Evolutionary conservation across 2,797 vertebrate genomes (phyloP).

Genomic region (Perodicticus potto): DNA sequence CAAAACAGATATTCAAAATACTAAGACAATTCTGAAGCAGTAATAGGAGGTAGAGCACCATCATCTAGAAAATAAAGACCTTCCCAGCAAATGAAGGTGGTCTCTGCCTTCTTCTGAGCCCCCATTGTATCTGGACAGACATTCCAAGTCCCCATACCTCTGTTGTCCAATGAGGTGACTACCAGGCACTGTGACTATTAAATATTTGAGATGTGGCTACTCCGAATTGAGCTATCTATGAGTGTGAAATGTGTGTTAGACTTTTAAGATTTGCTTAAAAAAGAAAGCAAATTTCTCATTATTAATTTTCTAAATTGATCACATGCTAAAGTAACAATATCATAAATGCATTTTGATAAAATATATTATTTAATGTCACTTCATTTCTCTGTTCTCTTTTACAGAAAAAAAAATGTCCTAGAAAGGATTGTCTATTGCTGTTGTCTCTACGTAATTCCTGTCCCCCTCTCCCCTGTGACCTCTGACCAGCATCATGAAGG

Average conservation of each 20-base stretch:
- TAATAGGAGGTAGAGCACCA: background rate
- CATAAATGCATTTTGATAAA: background rate
- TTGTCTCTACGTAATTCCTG: background rate
- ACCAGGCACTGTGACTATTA: background rate
- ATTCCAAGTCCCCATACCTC: no score
- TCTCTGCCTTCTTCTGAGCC: rapidly evolving
- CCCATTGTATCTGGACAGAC: background rate
- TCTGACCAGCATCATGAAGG: background rate
- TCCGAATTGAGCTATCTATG: background rate
- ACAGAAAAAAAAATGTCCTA: background rate
- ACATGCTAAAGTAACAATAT: background rate
- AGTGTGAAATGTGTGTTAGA: background rate
- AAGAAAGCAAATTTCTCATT: background rate
- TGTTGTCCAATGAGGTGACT: background rate
- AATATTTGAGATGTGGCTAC: background rate
- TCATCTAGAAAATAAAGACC: background rate
- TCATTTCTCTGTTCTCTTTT: background rate
- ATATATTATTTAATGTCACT: background rate
- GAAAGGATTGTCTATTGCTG: background rate
- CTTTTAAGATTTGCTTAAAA: background rate
- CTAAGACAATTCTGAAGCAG: background rate
- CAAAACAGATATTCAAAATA: background rate
- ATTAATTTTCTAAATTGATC: background rate
- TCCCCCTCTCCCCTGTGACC: background rate
- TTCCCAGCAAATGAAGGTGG: background rate